Evolutionary conservation across 2,113 vertebrate genomes (phyloP).

Genomic region (Scomber japonicus): DNA sequence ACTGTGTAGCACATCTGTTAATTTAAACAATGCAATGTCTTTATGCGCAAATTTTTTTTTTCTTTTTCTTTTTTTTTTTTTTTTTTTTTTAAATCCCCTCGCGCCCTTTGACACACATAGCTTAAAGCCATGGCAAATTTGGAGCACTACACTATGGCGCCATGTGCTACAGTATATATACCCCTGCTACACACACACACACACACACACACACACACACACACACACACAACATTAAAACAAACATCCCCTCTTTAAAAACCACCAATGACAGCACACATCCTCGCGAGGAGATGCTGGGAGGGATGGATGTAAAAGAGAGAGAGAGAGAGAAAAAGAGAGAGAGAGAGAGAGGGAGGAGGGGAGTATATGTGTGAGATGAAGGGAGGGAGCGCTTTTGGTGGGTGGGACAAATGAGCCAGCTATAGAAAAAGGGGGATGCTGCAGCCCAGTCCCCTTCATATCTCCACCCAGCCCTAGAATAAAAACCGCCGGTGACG

Average conservation of each 20-base stretch:
- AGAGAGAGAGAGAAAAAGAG: not conserved
- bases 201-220: too few species aligned
- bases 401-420: conserved; percentile 75
- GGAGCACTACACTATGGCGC: conserved; percentile 55
- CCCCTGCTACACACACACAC: too few species aligned
- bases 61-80: too few species aligned
- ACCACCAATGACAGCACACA: conserved; percentile 56
- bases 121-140: conserved; percentile 54
- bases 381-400: conserved; percentile 35
- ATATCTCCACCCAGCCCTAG: conserved; percentile 76
- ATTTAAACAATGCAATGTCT: conserved; percentile 52
- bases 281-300: conserved; percentile 62
- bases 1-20: conserved; percentile 29
- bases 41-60: conserved; percentile 45
- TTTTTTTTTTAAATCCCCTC: conserved; percentile 43
- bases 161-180: conserved; percentile 34
- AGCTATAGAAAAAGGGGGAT: conserved; percentile 78
- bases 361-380: not conserved
- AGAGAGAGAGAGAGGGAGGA: not conserved
- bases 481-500: conserved; percentile 81
- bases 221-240: conserved; percentile 56
- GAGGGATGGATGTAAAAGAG: conserved; percentile 17
- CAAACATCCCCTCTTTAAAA: conserved; percentile 56
- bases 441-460: conserved; percentile 77
- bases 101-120: conserved; percentile 69